Evolutionary conservation across 2,888 invertebrate species (phyloP).

Genomic region (Caenorhabditis angaria): DNA sequence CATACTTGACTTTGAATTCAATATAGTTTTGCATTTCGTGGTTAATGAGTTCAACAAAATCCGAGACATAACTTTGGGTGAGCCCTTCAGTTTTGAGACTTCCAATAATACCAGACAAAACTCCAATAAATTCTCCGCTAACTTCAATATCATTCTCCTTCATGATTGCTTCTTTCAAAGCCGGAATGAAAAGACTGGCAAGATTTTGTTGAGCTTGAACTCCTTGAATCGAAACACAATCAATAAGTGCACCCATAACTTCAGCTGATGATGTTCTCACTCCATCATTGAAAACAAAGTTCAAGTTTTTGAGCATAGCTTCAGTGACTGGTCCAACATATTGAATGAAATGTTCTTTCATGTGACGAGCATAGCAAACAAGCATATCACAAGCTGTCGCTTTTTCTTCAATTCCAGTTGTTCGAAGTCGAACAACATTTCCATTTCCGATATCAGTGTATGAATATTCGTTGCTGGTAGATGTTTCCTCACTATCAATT

Average conservation of each 20-base stretch:
- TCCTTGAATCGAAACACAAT: conserved; percentile 83
- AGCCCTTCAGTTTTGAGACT: conserved; percentile 37
- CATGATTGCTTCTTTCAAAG: conserved; percentile 83
- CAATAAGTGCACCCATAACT: conserved; percentile 86
- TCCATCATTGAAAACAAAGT: conserved; percentile 90
- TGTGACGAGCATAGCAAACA: conserved; percentile 90
- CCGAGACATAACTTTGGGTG: not conserved
- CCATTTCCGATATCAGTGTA: conserved; percentile 88
- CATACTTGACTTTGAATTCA: conserved; percentile 62
- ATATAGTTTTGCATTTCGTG: not conserved
- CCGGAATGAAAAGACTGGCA: conserved; percentile 79
- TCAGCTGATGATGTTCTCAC: conserved; percentile 91
- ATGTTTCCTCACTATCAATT: conserved; percentile 14
- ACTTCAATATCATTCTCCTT: conserved; percentile 86
- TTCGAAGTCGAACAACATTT: conserved; percentile 92
- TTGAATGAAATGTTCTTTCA: conserved; percentile 79
- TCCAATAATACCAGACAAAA: conserved; percentile 80
- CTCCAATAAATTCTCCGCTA: conserved; percentile 83
- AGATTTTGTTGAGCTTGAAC: not conserved
- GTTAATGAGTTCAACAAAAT: not conserved
- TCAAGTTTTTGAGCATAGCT: conserved; percentile 81
- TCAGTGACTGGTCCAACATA: conserved; percentile 79
- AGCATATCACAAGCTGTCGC: conserved; percentile 95
- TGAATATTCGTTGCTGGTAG: conserved; percentile 72
- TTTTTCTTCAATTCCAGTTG: conserved; percentile 92